These are phyloP conservation scores for Nilaparvata lugens DNA, from an alignment of 1,140 invertebrate species.

Conservation along the genomic window DNA sequence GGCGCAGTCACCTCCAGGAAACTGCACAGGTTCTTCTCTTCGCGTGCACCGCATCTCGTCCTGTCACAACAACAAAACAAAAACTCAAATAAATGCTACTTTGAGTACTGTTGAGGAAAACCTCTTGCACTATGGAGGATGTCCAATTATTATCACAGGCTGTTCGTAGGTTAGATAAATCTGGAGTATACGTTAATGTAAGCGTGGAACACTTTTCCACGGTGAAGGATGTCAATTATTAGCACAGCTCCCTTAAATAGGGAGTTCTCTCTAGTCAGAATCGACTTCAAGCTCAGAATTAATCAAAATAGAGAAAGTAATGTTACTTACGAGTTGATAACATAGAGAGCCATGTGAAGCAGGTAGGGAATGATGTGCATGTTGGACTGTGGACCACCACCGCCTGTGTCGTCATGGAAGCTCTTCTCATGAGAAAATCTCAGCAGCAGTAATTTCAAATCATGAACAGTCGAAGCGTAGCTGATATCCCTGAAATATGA, in stretches of 20 bases:
- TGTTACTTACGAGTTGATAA: conserved; percentile 84
- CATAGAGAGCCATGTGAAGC: conserved; percentile 89
- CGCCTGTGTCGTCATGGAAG: conserved; percentile 95
- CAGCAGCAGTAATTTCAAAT: conserved; percentile 82
- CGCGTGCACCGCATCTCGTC: conserved; percentile 60
- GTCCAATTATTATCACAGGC: too few species aligned
- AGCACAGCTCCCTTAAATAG: too few species aligned
- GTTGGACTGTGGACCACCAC: conserved; percentile 93
- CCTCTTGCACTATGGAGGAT: too few species aligned
- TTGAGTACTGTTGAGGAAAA: too few species aligned
- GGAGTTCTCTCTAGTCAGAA: too few species aligned
- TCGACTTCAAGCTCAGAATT: background rate
- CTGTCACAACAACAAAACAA: conserved; percentile 40
- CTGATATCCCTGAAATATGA: conserved; percentile 61
- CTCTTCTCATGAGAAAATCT: conserved; percentile 89
- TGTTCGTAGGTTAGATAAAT: too few species aligned
- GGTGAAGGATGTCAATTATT: too few species aligned
- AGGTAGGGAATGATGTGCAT: conserved; percentile 94
- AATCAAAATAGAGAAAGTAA: background rate
- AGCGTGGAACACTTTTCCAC: too few species aligned
- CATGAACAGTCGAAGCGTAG: conserved; percentile 82
- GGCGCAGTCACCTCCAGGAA: conserved; percentile 52
- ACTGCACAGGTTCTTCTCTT: conserved; percentile 57
- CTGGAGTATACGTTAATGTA: too few species aligned
- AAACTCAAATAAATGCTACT: too few species aligned